Percentiles rank a stretch among this genome's conserved stretches.
These are phyloP conservation scores for Oligia latruncula DNA, from an alignment of 2,888 invertebrate species.

Conservation along the genomic window DNA sequence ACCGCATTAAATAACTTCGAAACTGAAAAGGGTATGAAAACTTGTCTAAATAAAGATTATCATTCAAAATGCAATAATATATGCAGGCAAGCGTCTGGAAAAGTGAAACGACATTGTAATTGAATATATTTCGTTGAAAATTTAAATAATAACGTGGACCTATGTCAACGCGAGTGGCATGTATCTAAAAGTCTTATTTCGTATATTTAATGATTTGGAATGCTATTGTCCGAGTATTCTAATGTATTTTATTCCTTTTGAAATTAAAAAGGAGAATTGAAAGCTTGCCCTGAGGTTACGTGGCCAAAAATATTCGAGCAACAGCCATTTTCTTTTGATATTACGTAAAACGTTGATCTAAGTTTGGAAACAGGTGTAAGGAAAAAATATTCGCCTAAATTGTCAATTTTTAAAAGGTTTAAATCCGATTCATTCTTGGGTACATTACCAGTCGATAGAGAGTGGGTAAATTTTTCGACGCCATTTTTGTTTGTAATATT, in stretches of 20 bases:
- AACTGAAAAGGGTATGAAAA: neutral
- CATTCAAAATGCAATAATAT: conserved; percentile 47
- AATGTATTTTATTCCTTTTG: neutral
- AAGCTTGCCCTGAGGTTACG: conserved; percentile 7
- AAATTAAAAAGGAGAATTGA: conserved; percentile 27
- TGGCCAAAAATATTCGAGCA: neutral
- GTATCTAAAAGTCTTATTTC: conserved; percentile 33
- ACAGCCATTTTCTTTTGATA: neutral
- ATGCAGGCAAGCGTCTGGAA: conserved; percentile 18
- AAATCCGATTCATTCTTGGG: no score
- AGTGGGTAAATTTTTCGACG: neutral
- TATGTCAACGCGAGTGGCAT: conserved; percentile 47
- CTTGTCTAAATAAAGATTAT: neutral
- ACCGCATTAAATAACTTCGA: neutral
- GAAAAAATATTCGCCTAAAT: neutral
- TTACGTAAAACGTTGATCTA: neutral
- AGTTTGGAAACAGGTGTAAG: neutral
- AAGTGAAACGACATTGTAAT: conserved; percentile 3
- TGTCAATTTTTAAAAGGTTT: neutral
- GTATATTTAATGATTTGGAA: conserved; percentile 45
- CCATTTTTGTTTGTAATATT: neutral
- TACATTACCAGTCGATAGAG: no score
- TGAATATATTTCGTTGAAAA: conserved; percentile 34
- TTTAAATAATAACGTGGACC: conserved; percentile 46
- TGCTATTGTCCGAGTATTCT: conserved; percentile 33